Conservation (phyloP, 2,888 invertebrate species). For the Syritta pipiens region DNA sequence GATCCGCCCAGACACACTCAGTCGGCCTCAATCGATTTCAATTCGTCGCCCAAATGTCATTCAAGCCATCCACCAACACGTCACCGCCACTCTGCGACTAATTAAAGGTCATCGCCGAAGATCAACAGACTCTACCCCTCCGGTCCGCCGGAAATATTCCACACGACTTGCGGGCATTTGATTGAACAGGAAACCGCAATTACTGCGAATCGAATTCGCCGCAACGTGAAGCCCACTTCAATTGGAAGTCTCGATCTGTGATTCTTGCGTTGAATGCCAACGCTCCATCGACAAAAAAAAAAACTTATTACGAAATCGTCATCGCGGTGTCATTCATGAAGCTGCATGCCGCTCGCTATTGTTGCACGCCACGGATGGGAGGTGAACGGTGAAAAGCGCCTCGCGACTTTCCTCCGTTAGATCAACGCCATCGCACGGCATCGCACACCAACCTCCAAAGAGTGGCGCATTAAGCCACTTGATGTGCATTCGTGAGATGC, state of each 20-base stretch:
- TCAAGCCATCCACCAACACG: background rate
- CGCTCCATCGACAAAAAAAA: no score
- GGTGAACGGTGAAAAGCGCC: constrained; percentile 9
- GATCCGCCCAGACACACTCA: background rate
- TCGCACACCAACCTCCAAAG: constrained; percentile 1
- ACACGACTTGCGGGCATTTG: constrained; percentile 1
- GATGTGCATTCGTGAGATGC: constrained; percentile 63
- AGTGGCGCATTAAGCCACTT: constrained; percentile 50
- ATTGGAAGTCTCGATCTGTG: constrained; percentile 8
- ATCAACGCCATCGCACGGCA: constrained; percentile 6
- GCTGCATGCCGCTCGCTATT: background rate
- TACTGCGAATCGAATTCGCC: constrained; percentile 24
- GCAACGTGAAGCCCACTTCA: background rate
- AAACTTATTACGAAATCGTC: constrained; percentile 48
- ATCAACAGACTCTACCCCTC: constrained; percentile 40
- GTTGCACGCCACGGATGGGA: background rate
- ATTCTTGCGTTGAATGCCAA: constrained; percentile 16
- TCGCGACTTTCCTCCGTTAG: no score
- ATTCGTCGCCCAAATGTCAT: constrained; percentile 16
- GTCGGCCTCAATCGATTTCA: constrained; percentile 2
- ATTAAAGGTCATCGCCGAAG: constrained; percentile 60
- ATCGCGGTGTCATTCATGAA: constrained; percentile 41
- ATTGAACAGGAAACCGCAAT: constrained; percentile 66
- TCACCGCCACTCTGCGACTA: constrained; percentile 11
- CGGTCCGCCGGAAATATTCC: no score